phyloP scores from a whole-genome alignment of 2,797 vertebrate genomes.

The Microctenopoma steveboyesi region DNA sequence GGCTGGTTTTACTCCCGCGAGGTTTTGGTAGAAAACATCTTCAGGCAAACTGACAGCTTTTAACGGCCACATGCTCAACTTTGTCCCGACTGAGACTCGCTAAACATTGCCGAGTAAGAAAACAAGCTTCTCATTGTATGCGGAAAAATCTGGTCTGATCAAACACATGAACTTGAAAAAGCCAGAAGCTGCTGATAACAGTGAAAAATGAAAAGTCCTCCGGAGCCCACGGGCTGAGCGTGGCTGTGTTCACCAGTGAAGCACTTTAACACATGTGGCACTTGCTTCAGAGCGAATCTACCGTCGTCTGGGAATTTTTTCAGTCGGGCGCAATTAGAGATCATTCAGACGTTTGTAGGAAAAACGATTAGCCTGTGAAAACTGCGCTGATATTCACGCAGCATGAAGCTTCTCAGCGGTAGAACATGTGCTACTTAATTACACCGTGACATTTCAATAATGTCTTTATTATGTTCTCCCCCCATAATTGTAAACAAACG shows the following conservation, averaged over 20 bases:
- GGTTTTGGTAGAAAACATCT: slow-evolving; percentile 35
- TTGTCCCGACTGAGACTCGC: not conserved
- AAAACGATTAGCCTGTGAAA: slow-evolving; percentile 42
- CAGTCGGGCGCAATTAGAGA: slow-evolving; percentile 48
- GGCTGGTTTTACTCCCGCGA: slow-evolving; percentile 13
- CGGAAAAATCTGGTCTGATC: slow-evolving; percentile 12
- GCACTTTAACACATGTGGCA: slow-evolving; percentile 44
- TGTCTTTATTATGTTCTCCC: slow-evolving; percentile 12
- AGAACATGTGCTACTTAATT: slow-evolving; percentile 35
- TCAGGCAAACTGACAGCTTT: slow-evolving; percentile 12
- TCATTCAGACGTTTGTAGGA: slow-evolving; percentile 39
- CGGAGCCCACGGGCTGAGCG: slow-evolving; percentile 20
- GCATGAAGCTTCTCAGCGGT: slow-evolving; percentile 24
- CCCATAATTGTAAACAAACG: not conserved
- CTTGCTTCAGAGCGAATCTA: slow-evolving; percentile 43
- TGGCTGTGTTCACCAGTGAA: slow-evolving; percentile 19
- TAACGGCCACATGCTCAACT: slow-evolving; percentile 19
- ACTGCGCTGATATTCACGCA: slow-evolving; percentile 27
- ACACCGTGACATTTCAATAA: slow-evolving; percentile 34
- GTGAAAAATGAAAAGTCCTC: slow-evolving; percentile 26
- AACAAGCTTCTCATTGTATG: slow-evolving; percentile 9
- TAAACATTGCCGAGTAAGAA: slow-evolving; percentile 10
- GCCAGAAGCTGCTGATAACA: slow-evolving; percentile 8
- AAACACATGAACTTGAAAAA: slow-evolving; percentile 11
- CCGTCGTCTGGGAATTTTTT: slow-evolving; percentile 20